Conservation (phyloP, 2,888 invertebrate species). For the Drosophila suboccidentalis region DNA sequence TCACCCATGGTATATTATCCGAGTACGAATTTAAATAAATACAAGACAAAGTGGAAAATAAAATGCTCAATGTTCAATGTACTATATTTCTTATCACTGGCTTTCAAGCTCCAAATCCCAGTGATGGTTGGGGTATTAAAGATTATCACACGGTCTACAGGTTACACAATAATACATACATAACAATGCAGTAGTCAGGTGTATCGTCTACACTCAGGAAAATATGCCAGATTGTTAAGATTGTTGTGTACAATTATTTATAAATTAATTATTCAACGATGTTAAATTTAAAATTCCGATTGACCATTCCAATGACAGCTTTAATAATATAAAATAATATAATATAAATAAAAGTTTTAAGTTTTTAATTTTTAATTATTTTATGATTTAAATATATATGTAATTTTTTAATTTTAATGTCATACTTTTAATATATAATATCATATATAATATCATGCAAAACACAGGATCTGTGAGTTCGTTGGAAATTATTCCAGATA, state of each 20-base stretch:
- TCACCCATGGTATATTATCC: slow-evolving; percentile 34
- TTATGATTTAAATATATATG: too few species aligned
- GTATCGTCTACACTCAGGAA: not conserved
- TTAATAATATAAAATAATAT: too few species aligned
- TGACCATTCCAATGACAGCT: not conserved
- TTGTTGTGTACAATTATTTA: too few species aligned
- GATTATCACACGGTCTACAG: slow-evolving; percentile 12
- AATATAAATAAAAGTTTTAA: too few species aligned
- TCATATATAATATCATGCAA: too few species aligned
- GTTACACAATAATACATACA: not conserved
- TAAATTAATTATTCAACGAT: too few species aligned
- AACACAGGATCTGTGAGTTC: too few species aligned
- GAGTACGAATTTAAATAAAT: slow-evolving; percentile 79
- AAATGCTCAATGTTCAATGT: slow-evolving; percentile 62
- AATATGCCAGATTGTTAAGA: not conserved
- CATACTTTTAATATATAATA: too few species aligned
- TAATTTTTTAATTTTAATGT: too few species aligned
- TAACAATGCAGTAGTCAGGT: not conserved
- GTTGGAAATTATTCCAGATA: too few species aligned
- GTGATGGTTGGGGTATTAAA: not conserved
- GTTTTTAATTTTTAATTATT: too few species aligned
- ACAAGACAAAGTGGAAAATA: slow-evolving; percentile 78
- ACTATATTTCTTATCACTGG: slow-evolving; percentile 37
- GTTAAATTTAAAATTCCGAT: too few species aligned
- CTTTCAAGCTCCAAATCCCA: slow-evolving; percentile 20